Conservation (phyloP, 2,113 vertebrate genomes). For the Amphiprion percula region DNA sequence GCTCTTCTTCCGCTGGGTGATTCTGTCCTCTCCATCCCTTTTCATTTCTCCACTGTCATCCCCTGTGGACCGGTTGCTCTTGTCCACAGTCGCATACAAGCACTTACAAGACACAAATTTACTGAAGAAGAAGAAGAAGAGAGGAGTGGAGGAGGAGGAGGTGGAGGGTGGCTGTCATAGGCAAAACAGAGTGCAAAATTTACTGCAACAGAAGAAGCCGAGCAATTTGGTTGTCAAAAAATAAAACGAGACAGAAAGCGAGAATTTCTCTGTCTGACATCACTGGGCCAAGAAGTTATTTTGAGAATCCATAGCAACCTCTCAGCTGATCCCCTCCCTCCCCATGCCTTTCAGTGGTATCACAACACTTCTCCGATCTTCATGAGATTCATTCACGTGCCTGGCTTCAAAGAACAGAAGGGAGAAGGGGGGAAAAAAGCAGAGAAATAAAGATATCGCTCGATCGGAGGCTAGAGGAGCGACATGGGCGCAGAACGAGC, state of each 20-base stretch:
- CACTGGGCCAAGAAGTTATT: constrained; percentile 30
- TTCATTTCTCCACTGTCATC: constrained; percentile 32
- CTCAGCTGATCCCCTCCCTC: constrained; percentile 31
- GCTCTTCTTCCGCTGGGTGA: constrained; percentile 57
- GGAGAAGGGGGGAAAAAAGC: background rate
- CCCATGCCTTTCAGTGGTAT: background rate
- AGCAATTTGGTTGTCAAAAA: constrained; percentile 26
- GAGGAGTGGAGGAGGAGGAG: background rate
- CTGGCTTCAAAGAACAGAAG: constrained; percentile 16
- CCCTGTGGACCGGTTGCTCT: constrained; percentile 51
- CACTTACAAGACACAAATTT: constrained; percentile 55
- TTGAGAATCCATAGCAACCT: constrained; percentile 33
- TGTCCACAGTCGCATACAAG: constrained; percentile 41
- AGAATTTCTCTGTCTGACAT: background rate
- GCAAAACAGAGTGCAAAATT: constrained; percentile 49
- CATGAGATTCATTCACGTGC: constrained; percentile 28
- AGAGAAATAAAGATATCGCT: constrained; percentile 32
- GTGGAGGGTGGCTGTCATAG: background rate
- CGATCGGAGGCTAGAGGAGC: constrained; percentile 1
- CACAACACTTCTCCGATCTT: background rate
- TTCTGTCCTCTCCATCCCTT: constrained; percentile 45
- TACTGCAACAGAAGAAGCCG: background rate
- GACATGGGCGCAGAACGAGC: background rate
- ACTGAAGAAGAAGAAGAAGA: background rate
- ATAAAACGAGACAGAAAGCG: background rate